phyloP scores from a whole-genome alignment of 1,140 invertebrate genomes.

The Scaptomyza pallida region DNA sequence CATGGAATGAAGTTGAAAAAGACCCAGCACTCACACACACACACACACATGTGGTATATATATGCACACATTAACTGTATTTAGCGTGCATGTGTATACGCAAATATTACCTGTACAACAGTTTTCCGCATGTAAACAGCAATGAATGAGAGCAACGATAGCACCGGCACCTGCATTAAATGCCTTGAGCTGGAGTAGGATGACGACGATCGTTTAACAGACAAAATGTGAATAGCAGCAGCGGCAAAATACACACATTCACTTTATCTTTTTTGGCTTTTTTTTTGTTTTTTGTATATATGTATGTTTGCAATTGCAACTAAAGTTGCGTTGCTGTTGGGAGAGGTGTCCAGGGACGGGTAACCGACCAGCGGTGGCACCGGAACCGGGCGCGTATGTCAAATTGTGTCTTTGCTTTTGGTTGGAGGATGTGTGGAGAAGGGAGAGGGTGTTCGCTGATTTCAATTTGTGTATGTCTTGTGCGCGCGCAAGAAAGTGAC shows the following conservation, averaged over 20 bases:
- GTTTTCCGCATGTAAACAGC: slow-evolving; percentile 42
- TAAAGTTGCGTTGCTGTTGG: slow-evolving; percentile 20
- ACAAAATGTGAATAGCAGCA: slow-evolving; percentile 28
- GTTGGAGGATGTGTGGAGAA: slow-evolving; percentile 16
- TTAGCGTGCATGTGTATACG: not conserved
- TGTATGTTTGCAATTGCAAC: slow-evolving; percentile 31
- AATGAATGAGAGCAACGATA: slow-evolving; percentile 4
- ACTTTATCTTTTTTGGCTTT: slow-evolving; percentile 13
- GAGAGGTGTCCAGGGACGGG: slow-evolving; percentile 1
- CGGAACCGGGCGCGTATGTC: slow-evolving; percentile 73
- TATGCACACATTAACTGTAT: slow-evolving; percentile 1
- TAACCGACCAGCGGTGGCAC: slow-evolving; percentile 53
- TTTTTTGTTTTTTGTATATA: too few species aligned
- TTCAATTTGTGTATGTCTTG: slow-evolving; percentile 72
- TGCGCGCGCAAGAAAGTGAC: slow-evolving; percentile 73
- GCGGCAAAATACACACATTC: slow-evolving; percentile 20
- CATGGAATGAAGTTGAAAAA: slow-evolving; percentile 25
- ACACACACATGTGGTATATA: not conserved
- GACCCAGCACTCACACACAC: not conserved
- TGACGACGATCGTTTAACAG: slow-evolving; percentile 5
- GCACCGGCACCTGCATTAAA: slow-evolving; percentile 28
- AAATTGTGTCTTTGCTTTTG: slow-evolving; percentile 38
- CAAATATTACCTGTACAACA: slow-evolving; percentile 41
- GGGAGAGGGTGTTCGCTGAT: slow-evolving; percentile 42
- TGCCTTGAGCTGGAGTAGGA: slow-evolving; percentile 26